Evolutionary conservation across 2,888 invertebrate species (phyloP).

Genomic region (Dryocosmus kuriphilus): DNA sequence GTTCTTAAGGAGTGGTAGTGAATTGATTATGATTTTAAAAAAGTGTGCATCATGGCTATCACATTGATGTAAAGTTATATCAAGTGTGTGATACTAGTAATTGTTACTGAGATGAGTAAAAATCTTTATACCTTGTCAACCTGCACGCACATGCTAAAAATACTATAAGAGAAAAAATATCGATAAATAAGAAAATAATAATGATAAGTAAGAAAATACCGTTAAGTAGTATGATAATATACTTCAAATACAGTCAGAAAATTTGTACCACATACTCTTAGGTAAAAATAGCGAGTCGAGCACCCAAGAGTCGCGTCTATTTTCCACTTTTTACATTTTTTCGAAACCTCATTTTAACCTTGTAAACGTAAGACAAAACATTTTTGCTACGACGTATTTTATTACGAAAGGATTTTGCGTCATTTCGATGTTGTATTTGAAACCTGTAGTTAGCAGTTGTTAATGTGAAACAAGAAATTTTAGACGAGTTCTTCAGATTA

Average conservation of each 20-base stretch:
- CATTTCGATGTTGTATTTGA: background rate
- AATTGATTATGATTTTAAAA: background rate
- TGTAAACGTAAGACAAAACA: slow-evolving; percentile 53
- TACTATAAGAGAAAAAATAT: slow-evolving; percentile 10
- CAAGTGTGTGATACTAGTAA: slow-evolving; percentile 66
- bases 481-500: background rate
- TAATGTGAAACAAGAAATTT: slow-evolving; percentile 5
- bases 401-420: slow-evolving; percentile 44
- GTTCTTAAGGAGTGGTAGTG: background rate
- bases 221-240: slow-evolving; percentile 26
- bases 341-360: slow-evolving; percentile 37
- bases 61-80: slow-evolving; percentile 54
- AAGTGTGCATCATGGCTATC: slow-evolving; percentile 30
- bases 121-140: slow-evolving; percentile 55
- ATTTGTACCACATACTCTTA: slow-evolving; percentile 25
- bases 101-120: slow-evolving; percentile 53
- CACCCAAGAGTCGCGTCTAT: slow-evolving; percentile 24
- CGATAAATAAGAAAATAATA: slow-evolving; percentile 22
- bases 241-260: slow-evolving; percentile 26
- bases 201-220: slow-evolving; percentile 7
- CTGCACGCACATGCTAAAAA: slow-evolving; percentile 56
- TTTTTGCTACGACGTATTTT: slow-evolving; percentile 58
- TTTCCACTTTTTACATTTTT: slow-evolving; percentile 43
- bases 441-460: background rate
- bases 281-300: slow-evolving; percentile 10